A percentile compares a stretch with the other conserved stretches of the same genome.
Conservation (phyloP, 1,140 invertebrate species). For the Philopotamus ludificatus region DNA sequence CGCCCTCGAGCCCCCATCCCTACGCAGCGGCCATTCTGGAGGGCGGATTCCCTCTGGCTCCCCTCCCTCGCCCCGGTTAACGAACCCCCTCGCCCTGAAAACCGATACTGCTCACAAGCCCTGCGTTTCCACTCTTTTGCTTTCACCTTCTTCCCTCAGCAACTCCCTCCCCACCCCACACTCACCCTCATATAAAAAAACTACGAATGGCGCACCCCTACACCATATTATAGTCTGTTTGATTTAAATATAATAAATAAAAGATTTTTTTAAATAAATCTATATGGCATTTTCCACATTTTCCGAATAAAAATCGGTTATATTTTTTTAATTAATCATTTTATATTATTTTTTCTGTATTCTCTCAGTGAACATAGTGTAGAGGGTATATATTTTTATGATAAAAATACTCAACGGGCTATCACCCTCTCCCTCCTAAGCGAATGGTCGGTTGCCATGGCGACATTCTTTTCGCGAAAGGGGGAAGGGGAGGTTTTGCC, state of each 20-base stretch:
- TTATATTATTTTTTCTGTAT: too few relatives aligned
- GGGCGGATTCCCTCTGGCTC: not conserved
- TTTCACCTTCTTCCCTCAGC: not conserved
- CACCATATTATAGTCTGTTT: too few relatives aligned
- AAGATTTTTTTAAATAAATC: too few relatives aligned
- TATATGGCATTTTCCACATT: too few relatives aligned
- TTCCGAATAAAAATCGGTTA: too few relatives aligned
- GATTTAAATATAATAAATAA: too few relatives aligned
- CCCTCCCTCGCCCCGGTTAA: not conserved
- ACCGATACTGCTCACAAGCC: conserved; percentile 6
- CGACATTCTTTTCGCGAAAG: conserved; percentile 37
- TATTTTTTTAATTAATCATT: too few relatives aligned
- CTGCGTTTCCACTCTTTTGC: not conserved
- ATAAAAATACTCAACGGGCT: conserved; percentile 37
- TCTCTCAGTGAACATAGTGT: not conserved
- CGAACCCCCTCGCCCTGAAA: conserved; percentile 19
- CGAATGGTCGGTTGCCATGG: conserved; percentile 32
- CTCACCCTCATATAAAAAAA: conserved; percentile 11
- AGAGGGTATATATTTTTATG: conserved; percentile 33
- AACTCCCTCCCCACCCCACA: not conserved
- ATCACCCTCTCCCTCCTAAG: conserved; percentile 8
- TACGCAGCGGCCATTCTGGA: conserved; percentile 13
- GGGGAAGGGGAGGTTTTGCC: not conserved
- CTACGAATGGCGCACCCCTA: conserved; percentile 3
- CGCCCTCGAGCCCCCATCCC: conserved; percentile 27